Evolutionary conservation across 2,113 vertebrate genomes (phyloP).

Genomic region (Riparia riparia): DNA sequence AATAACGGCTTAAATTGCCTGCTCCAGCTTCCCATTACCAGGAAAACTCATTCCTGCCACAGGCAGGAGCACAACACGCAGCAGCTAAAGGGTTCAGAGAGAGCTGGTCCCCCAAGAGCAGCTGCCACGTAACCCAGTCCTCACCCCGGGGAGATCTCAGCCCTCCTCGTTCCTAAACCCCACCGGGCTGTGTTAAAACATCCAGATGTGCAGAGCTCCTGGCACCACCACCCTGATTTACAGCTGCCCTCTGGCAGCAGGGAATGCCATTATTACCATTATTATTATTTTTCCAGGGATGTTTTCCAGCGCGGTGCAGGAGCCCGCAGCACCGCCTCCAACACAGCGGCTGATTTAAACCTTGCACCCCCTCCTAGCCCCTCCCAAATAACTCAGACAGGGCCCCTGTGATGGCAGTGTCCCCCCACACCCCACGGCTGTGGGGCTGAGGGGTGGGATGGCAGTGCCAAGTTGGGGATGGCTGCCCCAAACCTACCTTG

Average conservation of each 20-base stretch:
- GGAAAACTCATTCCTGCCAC: constrained; percentile 42
- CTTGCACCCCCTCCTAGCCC: neutral
- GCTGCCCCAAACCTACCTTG: neutral
- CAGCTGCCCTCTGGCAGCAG: neutral
- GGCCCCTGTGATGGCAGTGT: neutral
- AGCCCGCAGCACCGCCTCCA: neutral
- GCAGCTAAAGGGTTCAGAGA: accelerated
- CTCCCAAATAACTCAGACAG: accelerated
- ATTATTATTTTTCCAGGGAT: neutral
- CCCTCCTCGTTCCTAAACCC: neutral
- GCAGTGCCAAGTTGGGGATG: neutral
- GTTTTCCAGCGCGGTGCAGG: accelerated
- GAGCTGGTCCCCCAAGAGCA: neutral
- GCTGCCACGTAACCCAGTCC: neutral
- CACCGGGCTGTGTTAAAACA: neutral
- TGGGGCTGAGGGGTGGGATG: neutral
- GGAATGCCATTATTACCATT: neutral
- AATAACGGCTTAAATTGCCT: constrained; percentile 63
- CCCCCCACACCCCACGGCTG: accelerated
- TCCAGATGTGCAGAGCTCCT: constrained; percentile 3
- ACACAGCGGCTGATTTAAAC: neutral
- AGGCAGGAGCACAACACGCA: neutral
- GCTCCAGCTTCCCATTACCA: neutral
- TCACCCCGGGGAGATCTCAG: neutral
- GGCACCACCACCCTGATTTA: neutral